Percentiles rank a stretch among this genome's conserved stretches.
Conservation (phyloP, 2,797 vertebrate genomes). For the Macrochelys suwanniensis region DNA sequence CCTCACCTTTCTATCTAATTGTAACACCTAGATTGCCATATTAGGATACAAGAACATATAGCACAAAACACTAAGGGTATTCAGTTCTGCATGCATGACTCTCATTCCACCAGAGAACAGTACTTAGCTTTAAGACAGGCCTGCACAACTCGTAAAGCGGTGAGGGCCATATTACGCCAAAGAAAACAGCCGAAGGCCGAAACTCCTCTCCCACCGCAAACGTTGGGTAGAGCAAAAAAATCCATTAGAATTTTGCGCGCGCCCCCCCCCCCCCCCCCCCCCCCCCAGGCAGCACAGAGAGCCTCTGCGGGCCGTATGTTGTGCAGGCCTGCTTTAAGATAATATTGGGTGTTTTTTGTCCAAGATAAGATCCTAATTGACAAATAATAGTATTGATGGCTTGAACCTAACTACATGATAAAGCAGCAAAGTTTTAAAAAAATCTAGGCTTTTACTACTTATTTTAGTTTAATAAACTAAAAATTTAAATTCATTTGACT, state of each 20-base stretch:
- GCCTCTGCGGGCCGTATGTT: too few relatives aligned
- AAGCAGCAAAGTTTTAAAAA: not conserved
- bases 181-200: too few relatives aligned
- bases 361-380: not conserved
- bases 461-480: not conserved
- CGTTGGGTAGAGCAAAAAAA: too few relatives aligned
- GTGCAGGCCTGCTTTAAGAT: not conserved
- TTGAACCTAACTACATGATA: not conserved
- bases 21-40: not conserved
- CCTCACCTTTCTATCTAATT: not conserved
- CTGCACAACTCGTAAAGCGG: too few relatives aligned
- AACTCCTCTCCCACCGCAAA: too few relatives aligned
- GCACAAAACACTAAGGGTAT: not conserved
- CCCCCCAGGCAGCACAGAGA: too few relatives aligned
- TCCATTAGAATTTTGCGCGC: too few relatives aligned
- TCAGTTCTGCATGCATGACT: not conserved
- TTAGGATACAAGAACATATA: not conserved
- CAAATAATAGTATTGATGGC: not conserved
- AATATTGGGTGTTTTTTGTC: not conserved
- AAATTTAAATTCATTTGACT: not conserved
- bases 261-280: too few relatives aligned
- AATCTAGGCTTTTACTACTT: not conserved
- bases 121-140: not conserved
- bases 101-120: not conserved
- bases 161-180: too few relatives aligned